These are phyloP conservation scores for Stenodema calcarata DNA, from an alignment of 2,888 invertebrate genomes.

Conservation along the genomic window DNA sequence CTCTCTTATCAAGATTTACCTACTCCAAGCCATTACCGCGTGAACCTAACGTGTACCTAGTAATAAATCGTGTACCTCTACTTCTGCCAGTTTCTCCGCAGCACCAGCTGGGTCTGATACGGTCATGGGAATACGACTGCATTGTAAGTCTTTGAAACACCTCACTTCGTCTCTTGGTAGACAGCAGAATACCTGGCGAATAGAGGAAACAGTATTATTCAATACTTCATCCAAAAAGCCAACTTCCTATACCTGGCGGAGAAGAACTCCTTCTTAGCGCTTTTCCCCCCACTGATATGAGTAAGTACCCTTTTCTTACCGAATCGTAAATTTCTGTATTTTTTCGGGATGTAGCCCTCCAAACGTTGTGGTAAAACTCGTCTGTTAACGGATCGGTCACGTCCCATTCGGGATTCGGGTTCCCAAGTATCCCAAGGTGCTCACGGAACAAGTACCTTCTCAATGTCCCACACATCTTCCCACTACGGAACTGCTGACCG, in stretches of 20 bases:
- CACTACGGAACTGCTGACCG: conserved; percentile 79
- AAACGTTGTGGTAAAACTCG: conserved; percentile 82
- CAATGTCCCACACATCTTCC: conserved; percentile 84
- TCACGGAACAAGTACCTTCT: conserved; percentile 87
- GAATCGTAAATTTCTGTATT: conserved; percentile 92
- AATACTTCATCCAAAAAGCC: too few relatives aligned
- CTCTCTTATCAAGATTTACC: too few relatives aligned
- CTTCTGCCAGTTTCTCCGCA: conserved; percentile 34
- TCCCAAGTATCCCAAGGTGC: conserved; percentile 78
- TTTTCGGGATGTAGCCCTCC: conserved; percentile 78
- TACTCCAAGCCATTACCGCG: too few relatives aligned
- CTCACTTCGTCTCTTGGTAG: conserved; percentile 85
- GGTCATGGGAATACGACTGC: not conserved
- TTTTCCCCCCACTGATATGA: too few relatives aligned
- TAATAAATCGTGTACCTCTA: conserved; percentile 44
- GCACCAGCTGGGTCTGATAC: conserved; percentile 16
- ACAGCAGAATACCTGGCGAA: conserved; percentile 83
- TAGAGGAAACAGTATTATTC: too few relatives aligned
- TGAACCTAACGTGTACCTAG: too few relatives aligned
- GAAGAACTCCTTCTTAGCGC: too few relatives aligned
- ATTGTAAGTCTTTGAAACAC: conserved; percentile 69
- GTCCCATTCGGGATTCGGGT: conserved; percentile 61
- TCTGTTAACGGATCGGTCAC: conserved; percentile 82
- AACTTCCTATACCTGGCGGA: too few relatives aligned
- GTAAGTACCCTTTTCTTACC: too few relatives aligned